Base-by-base conservation (phyloP, 2,113 vertebrate species). In the Tenrec ecaudatus region DNA sequence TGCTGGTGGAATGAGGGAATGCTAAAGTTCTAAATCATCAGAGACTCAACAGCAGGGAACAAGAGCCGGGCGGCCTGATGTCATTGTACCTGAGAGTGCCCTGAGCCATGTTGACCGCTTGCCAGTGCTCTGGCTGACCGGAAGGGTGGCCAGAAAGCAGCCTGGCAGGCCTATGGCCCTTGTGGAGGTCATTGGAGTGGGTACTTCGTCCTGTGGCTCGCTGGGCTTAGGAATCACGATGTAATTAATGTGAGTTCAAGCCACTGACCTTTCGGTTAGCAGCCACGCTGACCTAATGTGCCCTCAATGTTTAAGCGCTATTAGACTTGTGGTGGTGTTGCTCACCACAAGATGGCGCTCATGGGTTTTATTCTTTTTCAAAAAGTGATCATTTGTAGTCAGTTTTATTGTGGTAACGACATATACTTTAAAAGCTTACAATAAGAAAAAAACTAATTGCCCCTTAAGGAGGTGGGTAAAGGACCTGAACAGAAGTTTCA, bases 331-430 rank as follows among this genome's bases (percentile, higher is more conserved):
- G 58, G 69, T 82, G 33, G 25, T 0, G 4, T 20, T 62, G 3
- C 10, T 53, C 20, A 87, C 66, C 88, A 83, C 78, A n/a, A 91
- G 73, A 82, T 64, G 85, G 71, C 31, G 6, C 78, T 33, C 64
- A 31, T 31, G 25, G 17, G 20, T 27, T 77, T 27, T 25, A 69
- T 71, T 58, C 31, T 66, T 88, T 82, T 90, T 78, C n/a, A 3
- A n/a, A n/a, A 69, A 31, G 12, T 31, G 23, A 53, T 64, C 25
- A 68, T 68, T 69, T 5, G 2, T 69, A 71, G 17, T 15, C 3
- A 10, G 64, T 19, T 71, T 71, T 71, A 33, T 33, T 71, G n/a
- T 68, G 66, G 29, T 64, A 23, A 64, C 27, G 23, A 64, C 22
- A 62, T 19, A 62, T 22, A 40, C 40, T 40, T 40, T 40, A 7